These are phyloP conservation scores for Aphelenchoides bicaudatus DNA, from an alignment of 2,888 invertebrate genomes.

Conservation along the genomic window DNA sequence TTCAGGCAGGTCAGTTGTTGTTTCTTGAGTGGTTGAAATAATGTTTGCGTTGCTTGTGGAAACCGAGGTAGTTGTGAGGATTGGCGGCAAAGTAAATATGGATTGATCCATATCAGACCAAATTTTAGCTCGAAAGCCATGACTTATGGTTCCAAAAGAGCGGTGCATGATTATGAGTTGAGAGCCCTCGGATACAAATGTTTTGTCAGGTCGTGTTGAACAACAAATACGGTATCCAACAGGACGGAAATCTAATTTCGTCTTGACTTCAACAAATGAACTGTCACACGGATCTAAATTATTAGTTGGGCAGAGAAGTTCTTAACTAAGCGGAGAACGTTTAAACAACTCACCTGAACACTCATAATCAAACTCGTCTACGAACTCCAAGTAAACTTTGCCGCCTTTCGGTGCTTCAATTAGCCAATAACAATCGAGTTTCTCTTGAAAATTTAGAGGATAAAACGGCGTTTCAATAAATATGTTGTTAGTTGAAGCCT, in stretches of 20 bases:
- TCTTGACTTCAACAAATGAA: slow-evolving; percentile 58
- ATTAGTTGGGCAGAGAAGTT: too few species aligned
- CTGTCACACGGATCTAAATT: slow-evolving; percentile 58
- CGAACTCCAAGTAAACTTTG: slow-evolving; percentile 47
- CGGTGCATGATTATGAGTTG: slow-evolving; percentile 54
- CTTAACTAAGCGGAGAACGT: too few species aligned
- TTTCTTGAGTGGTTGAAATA: slow-evolving; percentile 1
- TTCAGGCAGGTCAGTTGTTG: neutral
- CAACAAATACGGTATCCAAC: slow-evolving; percentile 60
- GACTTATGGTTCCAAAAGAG: slow-evolving; percentile 38
- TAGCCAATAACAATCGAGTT: slow-evolving; percentile 54
- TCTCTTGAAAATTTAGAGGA: slow-evolving; percentile 41
- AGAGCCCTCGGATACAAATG: slow-evolving; percentile 45
- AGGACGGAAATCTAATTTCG: slow-evolving; percentile 46
- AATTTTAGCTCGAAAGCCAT: slow-evolving; percentile 46
- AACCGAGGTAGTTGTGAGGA: slow-evolving; percentile 6
- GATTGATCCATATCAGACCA: slow-evolving; percentile 52
- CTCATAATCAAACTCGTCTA: slow-evolving; percentile 47
- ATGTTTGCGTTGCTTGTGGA: slow-evolving; percentile 6
- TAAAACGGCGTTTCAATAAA: slow-evolving; percentile 43
- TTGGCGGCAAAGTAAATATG: neutral
- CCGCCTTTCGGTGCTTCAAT: slow-evolving; percentile 39
- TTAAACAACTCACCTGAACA: too few species aligned
- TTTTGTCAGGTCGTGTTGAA: slow-evolving; percentile 37
- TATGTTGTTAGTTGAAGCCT: slow-evolving; percentile 20